Percentiles rank a stretch among this genome's conserved stretches.
phyloP scores from a whole-genome alignment of 2,888 invertebrate species.

The Sphaerolaimus hirsutus region DNA sequence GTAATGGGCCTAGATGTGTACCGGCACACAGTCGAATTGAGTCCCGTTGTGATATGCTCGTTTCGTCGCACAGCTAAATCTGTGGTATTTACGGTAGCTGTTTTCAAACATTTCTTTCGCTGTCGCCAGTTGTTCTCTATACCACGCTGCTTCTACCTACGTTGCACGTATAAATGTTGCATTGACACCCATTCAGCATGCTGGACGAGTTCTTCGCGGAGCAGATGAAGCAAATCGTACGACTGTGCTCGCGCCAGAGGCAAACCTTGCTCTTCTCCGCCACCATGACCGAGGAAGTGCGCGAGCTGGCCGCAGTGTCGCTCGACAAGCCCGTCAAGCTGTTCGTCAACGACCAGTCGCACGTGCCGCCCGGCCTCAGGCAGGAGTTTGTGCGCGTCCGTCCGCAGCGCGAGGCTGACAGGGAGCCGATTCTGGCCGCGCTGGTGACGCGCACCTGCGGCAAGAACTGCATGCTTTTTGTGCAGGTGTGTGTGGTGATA shows the following conservation, averaged over 20 bases:
- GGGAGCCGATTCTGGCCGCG: conserved; percentile 55
- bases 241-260: conserved; percentile 61
- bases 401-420: conserved; percentile 45
- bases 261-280: conserved; percentile 95
- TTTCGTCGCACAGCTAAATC: too few relatives aligned
- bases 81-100: too few relatives aligned
- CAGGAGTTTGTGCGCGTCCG: conserved; percentile 63
- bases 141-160: too few relatives aligned
- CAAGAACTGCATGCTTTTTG: conserved; percentile 74
- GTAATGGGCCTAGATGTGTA: too few relatives aligned
- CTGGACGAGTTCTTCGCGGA: conserved; percentile 92
- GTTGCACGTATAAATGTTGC: too few relatives aligned
- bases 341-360: conserved; percentile 82
- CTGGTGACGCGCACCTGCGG: conserved; percentile 64
- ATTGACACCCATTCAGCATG: conserved; percentile 52
- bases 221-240: conserved; percentile 92
- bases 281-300: conserved; percentile 90
- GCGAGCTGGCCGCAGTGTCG: conserved; percentile 68
- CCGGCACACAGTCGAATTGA: too few relatives aligned
- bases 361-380: conserved; percentile 73
- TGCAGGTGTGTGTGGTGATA: too few relatives aligned
- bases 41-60: too few relatives aligned
- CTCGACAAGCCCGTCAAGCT: conserved; percentile 71
- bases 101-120: too few relatives aligned
- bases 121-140: too few relatives aligned